Base-by-base conservation (phyloP, 1,140 invertebrate genomes). In the Dicyema japonicum region DNA sequence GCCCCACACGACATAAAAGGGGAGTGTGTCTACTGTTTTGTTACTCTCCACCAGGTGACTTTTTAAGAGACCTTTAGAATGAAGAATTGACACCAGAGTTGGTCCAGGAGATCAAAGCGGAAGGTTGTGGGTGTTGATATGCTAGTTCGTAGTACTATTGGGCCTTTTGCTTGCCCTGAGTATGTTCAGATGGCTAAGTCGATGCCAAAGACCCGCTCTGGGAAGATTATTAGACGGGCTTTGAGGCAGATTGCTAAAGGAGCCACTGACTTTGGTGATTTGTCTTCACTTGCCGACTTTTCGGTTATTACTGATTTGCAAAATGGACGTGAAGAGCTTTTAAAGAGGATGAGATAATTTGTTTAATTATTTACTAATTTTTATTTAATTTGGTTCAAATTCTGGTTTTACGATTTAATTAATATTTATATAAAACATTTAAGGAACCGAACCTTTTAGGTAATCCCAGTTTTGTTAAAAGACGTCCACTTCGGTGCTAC, bases 211-310 rank as follows among this genome's bases (percentile, higher is more conserved):
- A 92, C 85, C 0, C 60, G 82, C 19, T 90, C 78, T 2, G 85
- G 85, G 3, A 94, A 94, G 54, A 90, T 92, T 23, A 90, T 92
- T 74, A 61, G 85, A 22, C 57, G 85, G 34, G 66, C 92, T 26
- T 49, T 92, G 16, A 58, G 78, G 25, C 88, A 90, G 57, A 67
- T 92, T 7, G 80, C 82, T 0, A 39, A 46, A 5, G 52, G 67
- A 1, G 69, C 69, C 22, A 53, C 51, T 18, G 64, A 88, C 36
- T 62, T 92, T 24, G 85, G 82, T 4, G 82, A 92, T 45, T 66
- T 64, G 1, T 74, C 72, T 7, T 88, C 80, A 1, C 50, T 90
- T 29, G 72, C 74, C 17, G 76, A 85, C n/a, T n/a, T n/a, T n/a
- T n/a, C n/a, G n/a, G n/a, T n/a, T n/a, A n/a, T n/a, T n/a, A n/a